Conservation (phyloP, 2,888 invertebrate species). For the Argyresthia goedartella region DNA sequence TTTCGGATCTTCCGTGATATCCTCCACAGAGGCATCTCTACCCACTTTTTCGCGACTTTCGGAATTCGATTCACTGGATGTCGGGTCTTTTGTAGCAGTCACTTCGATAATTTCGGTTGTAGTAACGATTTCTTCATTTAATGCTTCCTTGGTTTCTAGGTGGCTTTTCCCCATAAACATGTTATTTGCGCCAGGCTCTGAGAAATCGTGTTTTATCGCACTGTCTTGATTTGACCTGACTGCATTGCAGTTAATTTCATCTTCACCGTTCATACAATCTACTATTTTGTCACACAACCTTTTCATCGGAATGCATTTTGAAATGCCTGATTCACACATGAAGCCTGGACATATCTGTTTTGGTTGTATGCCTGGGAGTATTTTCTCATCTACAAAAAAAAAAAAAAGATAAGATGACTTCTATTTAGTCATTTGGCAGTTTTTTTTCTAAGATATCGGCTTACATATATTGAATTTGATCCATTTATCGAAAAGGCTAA, state of each 20-base stretch:
- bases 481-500: conserved; percentile 82
- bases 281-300: conserved; percentile 79
- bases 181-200: neutral
- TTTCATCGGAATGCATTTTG: conserved; percentile 76
- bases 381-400: conserved; percentile 49
- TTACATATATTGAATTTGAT: conserved; percentile 74
- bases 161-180: neutral
- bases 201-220: too few relatives aligned
- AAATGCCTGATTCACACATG: conserved; percentile 74
- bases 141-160: neutral
- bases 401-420: conserved; percentile 2
- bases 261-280: conserved; percentile 85
- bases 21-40: conserved; percentile 16
- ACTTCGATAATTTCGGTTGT: neutral
- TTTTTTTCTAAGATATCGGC: conserved; percentile 19
- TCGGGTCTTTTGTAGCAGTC: neutral
- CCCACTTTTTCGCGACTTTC: neutral
- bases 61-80: neutral
- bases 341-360: conserved; percentile 79
- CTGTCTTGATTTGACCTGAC: too few relatives aligned
- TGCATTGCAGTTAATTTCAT: conserved; percentile 77
- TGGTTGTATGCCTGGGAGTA: conserved; percentile 61
- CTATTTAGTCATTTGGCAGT: neutral
- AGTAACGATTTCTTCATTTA: neutral
- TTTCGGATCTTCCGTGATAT: conserved; percentile 22